phyloP scores from a whole-genome alignment of 2,797 vertebrate genomes.

The Typhlichthys eigenmanni region DNA sequence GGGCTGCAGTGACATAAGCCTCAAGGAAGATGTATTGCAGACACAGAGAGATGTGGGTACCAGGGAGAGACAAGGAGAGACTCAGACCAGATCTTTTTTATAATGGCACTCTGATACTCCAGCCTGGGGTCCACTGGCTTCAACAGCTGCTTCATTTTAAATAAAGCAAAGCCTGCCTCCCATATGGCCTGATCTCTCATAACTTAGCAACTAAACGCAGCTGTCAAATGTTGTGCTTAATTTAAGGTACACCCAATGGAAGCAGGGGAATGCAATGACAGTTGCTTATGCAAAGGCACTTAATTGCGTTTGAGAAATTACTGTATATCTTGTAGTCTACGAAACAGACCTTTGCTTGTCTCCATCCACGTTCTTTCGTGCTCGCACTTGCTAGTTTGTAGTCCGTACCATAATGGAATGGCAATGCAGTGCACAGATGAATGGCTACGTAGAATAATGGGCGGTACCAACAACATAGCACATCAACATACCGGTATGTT shows the following conservation, averaged over 20 bases:
- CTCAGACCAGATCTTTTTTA: constrained; percentile 62
- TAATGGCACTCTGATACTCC: constrained; percentile 66
- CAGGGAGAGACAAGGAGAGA: constrained; percentile 64
- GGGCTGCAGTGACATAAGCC: constrained; percentile 57
- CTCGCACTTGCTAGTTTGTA: no score
- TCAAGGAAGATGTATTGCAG: constrained; percentile 72
- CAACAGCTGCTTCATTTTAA: constrained; percentile 76
- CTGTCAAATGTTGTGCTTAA: constrained; percentile 34
- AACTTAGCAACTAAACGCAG: constrained; percentile 51
- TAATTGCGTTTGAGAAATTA: constrained; percentile 42
- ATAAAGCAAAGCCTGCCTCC: constrained; percentile 65
- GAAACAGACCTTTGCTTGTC: neutral
- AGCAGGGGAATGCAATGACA: constrained; percentile 26
- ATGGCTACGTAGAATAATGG: no score
- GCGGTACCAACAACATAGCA: no score
- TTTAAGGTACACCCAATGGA: constrained; percentile 25
- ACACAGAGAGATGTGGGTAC: constrained; percentile 58
- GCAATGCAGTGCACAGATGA: no score
- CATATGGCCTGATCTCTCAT: constrained; percentile 47
- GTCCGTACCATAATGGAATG: no score
- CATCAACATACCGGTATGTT: no score
- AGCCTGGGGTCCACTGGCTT: constrained; percentile 65
- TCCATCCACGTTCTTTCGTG: no score
- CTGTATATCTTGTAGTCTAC: constrained; percentile 1
- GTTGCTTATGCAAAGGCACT: constrained; percentile 23